These are phyloP conservation scores for Turritopsis dohrnii DNA, from an alignment of 30 jellyfish, hydroid and myxozoan species.

Conservation along the genomic window DNA sequence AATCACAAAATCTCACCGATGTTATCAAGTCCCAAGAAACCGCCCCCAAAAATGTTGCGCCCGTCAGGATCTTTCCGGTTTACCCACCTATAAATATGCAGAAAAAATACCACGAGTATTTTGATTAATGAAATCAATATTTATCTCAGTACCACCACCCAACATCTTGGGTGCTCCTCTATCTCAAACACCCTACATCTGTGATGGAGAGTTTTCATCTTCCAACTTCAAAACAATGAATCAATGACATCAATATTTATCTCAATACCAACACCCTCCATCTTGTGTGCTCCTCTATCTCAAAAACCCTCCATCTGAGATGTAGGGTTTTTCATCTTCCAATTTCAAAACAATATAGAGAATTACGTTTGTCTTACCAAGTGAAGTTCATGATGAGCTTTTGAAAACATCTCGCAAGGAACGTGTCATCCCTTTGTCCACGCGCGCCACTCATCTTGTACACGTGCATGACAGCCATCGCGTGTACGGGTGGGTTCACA, in stretches of 20 bases:
- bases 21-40: constrained; percentile 85
- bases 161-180: too few relatives aligned
- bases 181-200: too few relatives aligned
- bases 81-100: constrained; percentile 70
- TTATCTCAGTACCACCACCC: too few relatives aligned
- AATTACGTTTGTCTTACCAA: constrained; percentile 39
- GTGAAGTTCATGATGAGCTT: constrained; percentile 85
- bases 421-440: constrained; percentile 65
- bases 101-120: background rate
- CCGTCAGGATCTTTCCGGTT: constrained; percentile 90
- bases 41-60: constrained; percentile 84
- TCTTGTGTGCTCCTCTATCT: too few relatives aligned
- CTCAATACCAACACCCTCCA: too few relatives aligned
- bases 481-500: constrained; percentile 94
- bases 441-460: constrained; percentile 75
- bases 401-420: constrained; percentile 80
- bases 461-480: constrained; percentile 61
- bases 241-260: too few relatives aligned
- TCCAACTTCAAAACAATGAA: background rate
- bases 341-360: background rate
- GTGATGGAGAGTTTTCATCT: background rate
- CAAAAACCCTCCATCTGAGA: too few relatives aligned
- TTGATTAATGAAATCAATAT: too few relatives aligned
- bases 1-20: constrained; percentile 37
- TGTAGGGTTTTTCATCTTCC: background rate